These are phyloP conservation scores for Lithobates pipiens DNA, from an alignment of 2,797 vertebrate species.

Conservation along the genomic window DNA sequence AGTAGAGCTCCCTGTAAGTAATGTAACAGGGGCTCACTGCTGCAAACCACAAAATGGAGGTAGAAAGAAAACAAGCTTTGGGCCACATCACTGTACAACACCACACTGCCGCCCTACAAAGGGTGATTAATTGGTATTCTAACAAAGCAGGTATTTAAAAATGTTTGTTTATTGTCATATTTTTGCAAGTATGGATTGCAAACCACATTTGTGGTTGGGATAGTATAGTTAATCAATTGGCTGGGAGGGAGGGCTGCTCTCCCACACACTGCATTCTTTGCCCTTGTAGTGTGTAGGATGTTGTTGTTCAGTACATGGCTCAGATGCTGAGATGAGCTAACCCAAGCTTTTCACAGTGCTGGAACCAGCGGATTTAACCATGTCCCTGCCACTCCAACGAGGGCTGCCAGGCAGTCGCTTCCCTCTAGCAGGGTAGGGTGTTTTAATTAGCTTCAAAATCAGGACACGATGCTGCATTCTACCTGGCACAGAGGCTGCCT, in stretches of 20 bases:
- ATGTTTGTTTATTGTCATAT: constrained; percentile 34
- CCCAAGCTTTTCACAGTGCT: neutral
- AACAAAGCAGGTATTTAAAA: constrained; percentile 29
- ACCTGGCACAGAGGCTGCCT: neutral
- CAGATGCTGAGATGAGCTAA: constrained; percentile 36
- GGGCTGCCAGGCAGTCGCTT: neutral
- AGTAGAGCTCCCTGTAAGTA: constrained; percentile 24
- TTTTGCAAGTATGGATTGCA: constrained; percentile 7
- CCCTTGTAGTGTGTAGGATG: constrained; percentile 52
- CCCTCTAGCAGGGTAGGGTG: constrained; percentile 25
- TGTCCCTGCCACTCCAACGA: constrained; percentile 1
- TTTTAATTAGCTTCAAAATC: constrained; percentile 42
- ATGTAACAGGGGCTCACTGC: neutral
- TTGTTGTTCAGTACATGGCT: constrained; percentile 35
- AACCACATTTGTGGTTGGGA: constrained; percentile 29
- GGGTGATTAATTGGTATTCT: constrained; percentile 21
- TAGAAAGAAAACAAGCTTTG: neutral
- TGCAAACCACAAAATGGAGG: constrained; percentile 4
- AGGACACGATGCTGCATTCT: constrained; percentile 32
- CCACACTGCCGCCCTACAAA: neutral
- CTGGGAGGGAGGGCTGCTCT: constrained; percentile 26
- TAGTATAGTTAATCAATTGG: constrained; percentile 39
- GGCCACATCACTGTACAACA: neutral
- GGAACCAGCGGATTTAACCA: constrained; percentile 23
- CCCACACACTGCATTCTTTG: constrained; percentile 45